Evolutionary conservation across 1,140 invertebrate genomes (phyloP), one percentile per base, ranked within the genome.

Genomic region (Cydia fagiglandana): DNA sequence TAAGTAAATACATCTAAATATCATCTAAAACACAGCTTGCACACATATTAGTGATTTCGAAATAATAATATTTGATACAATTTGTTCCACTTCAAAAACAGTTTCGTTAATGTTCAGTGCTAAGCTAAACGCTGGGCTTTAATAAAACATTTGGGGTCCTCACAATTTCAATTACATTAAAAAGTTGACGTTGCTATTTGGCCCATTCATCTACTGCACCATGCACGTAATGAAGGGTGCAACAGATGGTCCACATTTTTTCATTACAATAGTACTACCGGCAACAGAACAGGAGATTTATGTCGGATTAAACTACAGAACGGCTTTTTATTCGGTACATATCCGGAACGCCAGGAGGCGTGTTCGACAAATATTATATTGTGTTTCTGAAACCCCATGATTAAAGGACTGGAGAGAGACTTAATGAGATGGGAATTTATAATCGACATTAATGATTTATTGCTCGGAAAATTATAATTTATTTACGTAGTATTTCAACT

Each of bases 171-270:
- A 91, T 92, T 92, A 91, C 86, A 92, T 91, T 91, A 91, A 90
- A 92, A 92, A 88, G 83, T 91, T 85, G 87, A 86, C 83, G 81
- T 77, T 74, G 82, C 82, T 82, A 80, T 86, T 86, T 85, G 83
- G 83, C 82, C 84, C 85, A 70, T 70, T 70, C 83, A 88, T 89
- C 85, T 83, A 86, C 81, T 80, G 77, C 77, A 80, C 79, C 41
- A 84, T 77, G 80, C 77, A 86, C 80, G 84, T 88, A 90, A 90
- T 90, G 88, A 90, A 92, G 89, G 91, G 91, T 88, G 89, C 85
- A 92, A 91, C 91, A 92, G 91, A 91, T 91, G 89, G 86, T 91
- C 78, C 82, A 85, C 80, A 91, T 92, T 91, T 91, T 92, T 92
- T 90, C 86, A 90, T 91, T 91, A 88, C 83, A 86, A 83, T 85